Evolutionary conservation across 2,888 invertebrate genomes (phyloP).

Genomic region (Sthenelais limicola): DNA sequence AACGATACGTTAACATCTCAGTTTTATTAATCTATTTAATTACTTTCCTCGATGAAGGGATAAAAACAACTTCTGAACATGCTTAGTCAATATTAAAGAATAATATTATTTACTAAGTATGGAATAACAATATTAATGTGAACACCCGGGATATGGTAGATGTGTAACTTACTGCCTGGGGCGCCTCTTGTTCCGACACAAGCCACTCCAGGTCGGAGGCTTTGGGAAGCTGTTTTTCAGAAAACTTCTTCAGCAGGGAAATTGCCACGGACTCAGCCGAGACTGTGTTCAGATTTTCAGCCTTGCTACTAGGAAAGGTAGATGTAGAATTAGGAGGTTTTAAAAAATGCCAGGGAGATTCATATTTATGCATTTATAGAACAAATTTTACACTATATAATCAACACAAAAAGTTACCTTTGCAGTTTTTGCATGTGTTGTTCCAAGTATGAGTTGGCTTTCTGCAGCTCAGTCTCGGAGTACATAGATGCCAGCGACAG

Average conservation of each 20-base stretch:
- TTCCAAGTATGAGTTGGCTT: slow-evolving; percentile 47
- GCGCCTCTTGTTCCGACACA: slow-evolving; percentile 84
- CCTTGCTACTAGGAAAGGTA: not conserved
- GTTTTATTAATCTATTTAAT: too few species aligned
- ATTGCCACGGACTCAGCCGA: slow-evolving; percentile 87
- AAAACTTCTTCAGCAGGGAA: slow-evolving; percentile 83
- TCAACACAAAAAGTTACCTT: slow-evolving; percentile 36
- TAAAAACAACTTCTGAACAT: too few species aligned
- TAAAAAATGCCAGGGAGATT: too few species aligned
- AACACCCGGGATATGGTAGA: too few species aligned
- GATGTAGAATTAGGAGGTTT: too few species aligned
- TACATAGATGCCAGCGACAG: slow-evolving; percentile 79
- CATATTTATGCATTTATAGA: too few species aligned
- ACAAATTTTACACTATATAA: too few species aligned
- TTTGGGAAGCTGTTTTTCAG: slow-evolving; percentile 81
- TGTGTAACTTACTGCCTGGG: slow-evolving; percentile 78
- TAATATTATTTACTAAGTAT: too few species aligned
- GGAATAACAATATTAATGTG: too few species aligned
- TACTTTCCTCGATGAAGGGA: too few species aligned
- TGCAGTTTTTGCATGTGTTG: slow-evolving; percentile 45
- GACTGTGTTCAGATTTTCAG: not conserved
- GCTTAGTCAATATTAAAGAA: too few species aligned
- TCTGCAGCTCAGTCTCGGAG: slow-evolving; percentile 71
- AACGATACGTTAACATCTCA: too few species aligned
- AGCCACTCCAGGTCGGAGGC: slow-evolving; percentile 87